Base-by-base conservation (phyloP, 2,888 invertebrate species). In the Orchesella flavescens region DNA sequence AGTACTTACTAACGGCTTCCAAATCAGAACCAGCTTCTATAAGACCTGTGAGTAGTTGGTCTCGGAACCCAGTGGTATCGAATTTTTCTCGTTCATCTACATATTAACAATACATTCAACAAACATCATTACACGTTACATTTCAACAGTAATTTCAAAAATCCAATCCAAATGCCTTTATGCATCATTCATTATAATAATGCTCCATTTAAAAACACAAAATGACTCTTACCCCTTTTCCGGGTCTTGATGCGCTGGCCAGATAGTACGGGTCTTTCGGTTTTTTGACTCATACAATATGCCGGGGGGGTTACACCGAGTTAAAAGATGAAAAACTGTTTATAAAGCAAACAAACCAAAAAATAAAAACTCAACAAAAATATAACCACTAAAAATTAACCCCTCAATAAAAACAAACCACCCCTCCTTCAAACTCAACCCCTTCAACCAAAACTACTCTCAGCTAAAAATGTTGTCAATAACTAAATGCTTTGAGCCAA, bases 241-340 rank as follows among this genome's bases (percentile, higher is more conserved):
- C 98, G 96, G 96, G 98, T 97, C 96, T 98, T 98, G 94, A 98
- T 97, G 94, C 98, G 97, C 94, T 97, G 97, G 96, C 98, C 98
- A 95, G 97, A 97, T 94, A 98, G 94, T 94, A 97, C 95, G 95
- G 98, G 98, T 96, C 97, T 97, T 97, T 98, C 97, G 94, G 94
- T 96, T 96, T 98, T 98, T 94, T 97, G 97, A 98, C 97, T 98
- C 98, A 98, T 98, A 97, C 97, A 97, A 97, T 80, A 86, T 85
- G 86, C 88, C 87, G 88, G 88, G 81, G 74, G 65, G 73, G 73
- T 68, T 68, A 81, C 73, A 66, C 81, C 69, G 81, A 43, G 61
- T 74, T 65, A 75, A 65, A 43, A 74, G 68, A n/a, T 71, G 61
- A 79, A 55, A 75, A 80, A 80, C 80, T 80, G 73, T n/a, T 24